Conservation (phyloP, 2,113 vertebrate species). For the Phaethornis superciliosus region DNA sequence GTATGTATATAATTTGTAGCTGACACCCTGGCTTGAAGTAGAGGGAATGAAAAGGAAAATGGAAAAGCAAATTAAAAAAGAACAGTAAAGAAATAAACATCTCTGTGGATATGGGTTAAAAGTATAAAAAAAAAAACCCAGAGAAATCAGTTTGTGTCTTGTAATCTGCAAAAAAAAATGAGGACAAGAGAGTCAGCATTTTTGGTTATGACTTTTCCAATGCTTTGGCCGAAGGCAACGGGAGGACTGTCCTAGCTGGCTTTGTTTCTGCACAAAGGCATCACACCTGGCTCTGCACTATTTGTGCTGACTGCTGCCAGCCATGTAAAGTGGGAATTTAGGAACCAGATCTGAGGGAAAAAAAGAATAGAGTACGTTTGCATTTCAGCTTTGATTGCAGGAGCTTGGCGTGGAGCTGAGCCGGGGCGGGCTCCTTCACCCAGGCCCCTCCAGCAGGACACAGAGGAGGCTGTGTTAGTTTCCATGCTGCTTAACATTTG, state of each 20-base stretch:
- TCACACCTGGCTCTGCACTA: constrained; percentile 24
- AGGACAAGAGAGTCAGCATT: not conserved
- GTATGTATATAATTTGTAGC: not conserved
- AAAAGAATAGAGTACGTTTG: not conserved
- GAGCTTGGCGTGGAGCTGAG: not conserved
- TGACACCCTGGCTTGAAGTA: not conserved
- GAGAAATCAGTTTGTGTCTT: not conserved
- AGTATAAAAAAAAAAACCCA: not conserved
- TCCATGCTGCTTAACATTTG: not conserved
- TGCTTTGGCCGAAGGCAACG: not conserved
- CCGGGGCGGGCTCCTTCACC: not conserved
- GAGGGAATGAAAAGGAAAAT: not conserved
- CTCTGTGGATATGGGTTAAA: not conserved
- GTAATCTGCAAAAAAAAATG: not conserved
- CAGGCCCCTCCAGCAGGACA: not conserved
- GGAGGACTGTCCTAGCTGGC: not conserved
- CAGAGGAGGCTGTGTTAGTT: not conserved
- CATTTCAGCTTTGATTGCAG: not conserved
- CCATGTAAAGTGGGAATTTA: constrained; percentile 27
- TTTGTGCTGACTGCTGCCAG: not conserved
- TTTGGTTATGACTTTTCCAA: not conserved
- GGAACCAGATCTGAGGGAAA: constrained; percentile 8
- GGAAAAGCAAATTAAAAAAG: not conserved
- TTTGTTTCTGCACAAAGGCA: not conserved
- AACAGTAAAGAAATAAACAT: not conserved